Evolutionary conservation across 1,140 invertebrate species (phyloP), one percentile per base, ranked within the genome.

Genomic region (Drosophila aff.): DNA sequence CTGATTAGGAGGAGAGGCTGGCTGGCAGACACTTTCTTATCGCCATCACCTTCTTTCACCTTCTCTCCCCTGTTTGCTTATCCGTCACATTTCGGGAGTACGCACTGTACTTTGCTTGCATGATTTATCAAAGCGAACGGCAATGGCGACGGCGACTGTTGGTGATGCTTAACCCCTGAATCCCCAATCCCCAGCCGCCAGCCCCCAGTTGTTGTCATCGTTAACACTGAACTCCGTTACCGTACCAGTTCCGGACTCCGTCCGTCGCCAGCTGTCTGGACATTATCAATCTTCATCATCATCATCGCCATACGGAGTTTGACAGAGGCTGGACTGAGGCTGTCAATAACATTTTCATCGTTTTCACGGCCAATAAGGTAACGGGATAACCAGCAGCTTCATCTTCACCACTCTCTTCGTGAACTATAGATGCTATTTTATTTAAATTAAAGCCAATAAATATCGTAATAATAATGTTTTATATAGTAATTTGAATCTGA

Each of bases 231-330:
- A 36, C 55, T 68, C 67, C 15, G 33, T 33, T 26, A 31, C 7
- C 21, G 43, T 47, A 10, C 15, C 60, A 40, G 28, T 40, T 38
- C 46, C 47, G 66, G 18, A 43, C 16, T 65, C 46, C 2, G 40
- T 28, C 58, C 58, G 40, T 47, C 23, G 23, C 40, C 63, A 33
- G 43, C 44, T 60, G 43, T 60, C 52, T 66, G 53, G 68, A 61
- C 71, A 74, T 73, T 74, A 74, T 74, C 71, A 74, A 74, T 74
- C 71, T 73, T 74, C 71, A 74, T 74, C 71, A 74, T 73, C 69
- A 73, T 73, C 69, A 73, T 61, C 53, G 71, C 38, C 28, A 73
- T 46, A 38, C 31, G 52, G 66, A 71, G 26, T 23, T 31, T 33
- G 46, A 47, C 66, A 38, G 31, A 23, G 28, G 18, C 23, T 15